Evolutionary conservation across 2,888 invertebrate species (phyloP).

Genomic region (Cryptosula pallasiana): DNA sequence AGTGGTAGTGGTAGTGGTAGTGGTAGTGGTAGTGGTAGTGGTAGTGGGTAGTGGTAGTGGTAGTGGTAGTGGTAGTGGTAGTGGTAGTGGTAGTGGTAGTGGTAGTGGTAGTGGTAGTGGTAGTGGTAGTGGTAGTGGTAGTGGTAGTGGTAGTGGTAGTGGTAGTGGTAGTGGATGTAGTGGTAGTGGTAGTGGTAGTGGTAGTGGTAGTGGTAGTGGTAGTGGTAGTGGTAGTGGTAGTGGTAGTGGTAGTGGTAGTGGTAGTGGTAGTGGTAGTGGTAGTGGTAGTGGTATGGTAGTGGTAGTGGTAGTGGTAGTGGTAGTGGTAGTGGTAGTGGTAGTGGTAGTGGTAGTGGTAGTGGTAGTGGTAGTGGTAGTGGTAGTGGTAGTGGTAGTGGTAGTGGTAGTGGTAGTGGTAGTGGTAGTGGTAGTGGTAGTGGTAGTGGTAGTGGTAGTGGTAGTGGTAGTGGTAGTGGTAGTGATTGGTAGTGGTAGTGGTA

Average conservation of each 20-base stretch:
- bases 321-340: conserved; percentile 26
- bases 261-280: conserved; percentile 26
- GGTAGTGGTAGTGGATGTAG: conserved; percentile 27
- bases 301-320: too few species aligned
- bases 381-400: conserved; percentile 27
- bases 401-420: conserved; percentile 26
- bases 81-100: conserved; percentile 30
- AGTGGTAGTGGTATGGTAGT: conserved; percentile 26
- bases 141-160: conserved; percentile 29
- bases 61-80: conserved; percentile 30
- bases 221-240: conserved; percentile 28
- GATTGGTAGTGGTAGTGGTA: conserved; percentile 26
- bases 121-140: conserved; percentile 28
- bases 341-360: conserved; percentile 27
- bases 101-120: conserved; percentile 29
- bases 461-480: too few species aligned
- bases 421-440: conserved; percentile 20
- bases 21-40: conserved; percentile 30
- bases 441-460: conserved; percentile 23
- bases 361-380: conserved; percentile 27
- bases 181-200: conserved; percentile 29
- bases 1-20: conserved; percentile 30
- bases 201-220: conserved; percentile 29
- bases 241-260: conserved; percentile 26
- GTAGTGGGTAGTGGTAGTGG: too few species aligned